Evolutionary conservation across 1,140 invertebrate genomes (phyloP).

Genomic region (Drosophila repleta): DNA sequence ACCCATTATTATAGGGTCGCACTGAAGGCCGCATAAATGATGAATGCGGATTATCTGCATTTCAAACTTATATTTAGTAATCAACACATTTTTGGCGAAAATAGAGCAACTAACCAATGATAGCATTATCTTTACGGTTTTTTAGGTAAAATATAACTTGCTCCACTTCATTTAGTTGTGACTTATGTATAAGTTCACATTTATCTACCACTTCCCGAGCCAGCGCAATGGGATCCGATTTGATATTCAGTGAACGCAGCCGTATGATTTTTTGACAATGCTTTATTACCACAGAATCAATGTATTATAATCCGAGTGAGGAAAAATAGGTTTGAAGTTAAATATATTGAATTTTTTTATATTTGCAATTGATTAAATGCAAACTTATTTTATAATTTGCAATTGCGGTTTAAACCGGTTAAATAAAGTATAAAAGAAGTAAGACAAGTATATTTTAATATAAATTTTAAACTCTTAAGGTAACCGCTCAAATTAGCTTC

Average conservation of each 20-base stretch:
- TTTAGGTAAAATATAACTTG: constrained; percentile 96
- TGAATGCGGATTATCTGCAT: constrained; percentile 68
- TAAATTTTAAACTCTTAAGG: no score
- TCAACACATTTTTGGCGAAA: neutral
- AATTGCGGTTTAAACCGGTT: no score
- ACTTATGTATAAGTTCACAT: constrained; percentile 94
- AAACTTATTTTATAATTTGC: no score
- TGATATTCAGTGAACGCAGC: constrained; percentile 91
- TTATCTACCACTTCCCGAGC: constrained; percentile 95
- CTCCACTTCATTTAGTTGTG: constrained; percentile 93
- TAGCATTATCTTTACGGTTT: constrained; percentile 88
- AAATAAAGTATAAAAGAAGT: no score
- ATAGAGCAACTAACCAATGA: constrained; percentile 57
- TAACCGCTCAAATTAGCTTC: no score
- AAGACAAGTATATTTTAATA: no score
- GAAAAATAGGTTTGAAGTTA: neutral
- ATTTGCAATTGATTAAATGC: no score
- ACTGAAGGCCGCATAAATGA: constrained; percentile 60
- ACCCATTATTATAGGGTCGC: constrained; percentile 50
- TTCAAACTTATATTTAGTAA: neutral
- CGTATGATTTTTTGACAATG: constrained; percentile 93
- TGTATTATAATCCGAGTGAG: no score
- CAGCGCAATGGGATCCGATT: constrained; percentile 91
- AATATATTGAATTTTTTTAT: no score
- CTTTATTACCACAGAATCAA: constrained; percentile 68